Evolutionary conservation across 2,888 invertebrate genomes (phyloP).

Genomic region (Diaperis boleti): DNA sequence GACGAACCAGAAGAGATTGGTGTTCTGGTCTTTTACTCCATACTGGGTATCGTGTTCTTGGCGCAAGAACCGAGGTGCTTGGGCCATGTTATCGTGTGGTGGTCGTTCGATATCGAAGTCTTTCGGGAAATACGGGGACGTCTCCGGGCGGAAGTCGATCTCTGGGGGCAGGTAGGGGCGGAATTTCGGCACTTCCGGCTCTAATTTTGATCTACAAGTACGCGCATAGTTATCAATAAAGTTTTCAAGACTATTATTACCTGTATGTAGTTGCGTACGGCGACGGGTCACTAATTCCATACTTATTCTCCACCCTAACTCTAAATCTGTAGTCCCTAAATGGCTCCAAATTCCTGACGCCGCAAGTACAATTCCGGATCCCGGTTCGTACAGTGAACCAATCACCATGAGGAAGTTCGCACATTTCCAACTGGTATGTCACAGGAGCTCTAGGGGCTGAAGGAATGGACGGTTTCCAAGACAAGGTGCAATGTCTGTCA

Average conservation of each 20-base stretch:
- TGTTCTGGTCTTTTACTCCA: conserved; percentile 92
- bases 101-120: conserved; percentile 92
- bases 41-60: conserved; percentile 90
- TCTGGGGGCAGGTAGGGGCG: conserved; percentile 84
- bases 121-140: conserved; percentile 89
- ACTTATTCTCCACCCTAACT: conserved; percentile 95
- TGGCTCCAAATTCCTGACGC: conserved; percentile 90
- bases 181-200: conserved; percentile 84
- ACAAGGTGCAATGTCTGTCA: conserved; percentile 87
- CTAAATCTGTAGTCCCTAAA: conserved; percentile 96
- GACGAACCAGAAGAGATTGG: conserved; percentile 92
- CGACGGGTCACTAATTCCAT: conserved; percentile 96
- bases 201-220: conserved; percentile 74
- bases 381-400: conserved; percentile 92
- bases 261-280: conserved; percentile 86
- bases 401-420: conserved; percentile 90
- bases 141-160: conserved; percentile 86
- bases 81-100: conserved; percentile 85
- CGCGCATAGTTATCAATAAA: not conserved
- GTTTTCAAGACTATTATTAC: too few relatives aligned
- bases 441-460: conserved; percentile 89
- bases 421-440: conserved; percentile 95
- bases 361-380: conserved; percentile 89
- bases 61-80: conserved; percentile 88
- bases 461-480: conserved; percentile 95